Conservation (phyloP, 2,797 vertebrate genomes). For the Philypnodon macrostomus region DNA sequence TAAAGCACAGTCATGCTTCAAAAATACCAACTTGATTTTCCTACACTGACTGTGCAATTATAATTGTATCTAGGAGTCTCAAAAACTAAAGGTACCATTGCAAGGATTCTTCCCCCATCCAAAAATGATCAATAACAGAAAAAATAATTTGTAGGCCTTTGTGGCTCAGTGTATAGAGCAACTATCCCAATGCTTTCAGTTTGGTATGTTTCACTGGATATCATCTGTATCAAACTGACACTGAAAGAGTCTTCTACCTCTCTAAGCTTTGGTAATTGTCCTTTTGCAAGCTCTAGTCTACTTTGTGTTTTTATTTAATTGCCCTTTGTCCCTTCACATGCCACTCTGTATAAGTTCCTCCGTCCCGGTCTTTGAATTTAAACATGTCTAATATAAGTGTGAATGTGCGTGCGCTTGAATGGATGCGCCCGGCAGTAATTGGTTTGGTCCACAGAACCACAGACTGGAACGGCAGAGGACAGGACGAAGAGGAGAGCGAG, state of each 20-base stretch:
- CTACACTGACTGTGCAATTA: too few species aligned
- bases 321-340: slow-evolving; percentile 7
- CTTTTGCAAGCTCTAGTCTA: background rate
- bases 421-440: slow-evolving; percentile 57
- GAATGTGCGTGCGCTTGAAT: slow-evolving; percentile 31
- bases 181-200: too few species aligned
- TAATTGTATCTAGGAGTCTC: too few species aligned
- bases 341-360: slow-evolving; percentile 1
- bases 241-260: background rate
- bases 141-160: too few species aligned
- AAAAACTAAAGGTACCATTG: too few species aligned
- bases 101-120: too few species aligned
- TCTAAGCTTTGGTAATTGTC: background rate
- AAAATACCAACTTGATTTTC: too few species aligned
- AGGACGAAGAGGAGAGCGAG: slow-evolving; percentile 42
- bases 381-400: slow-evolving; percentile 30
- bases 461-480: slow-evolving; percentile 57
- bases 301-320: slow-evolving; percentile 5
- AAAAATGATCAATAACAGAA: too few species aligned
- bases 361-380: slow-evolving; percentile 13
- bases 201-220: too few species aligned
- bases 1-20: too few species aligned
- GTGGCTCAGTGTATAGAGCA: too few species aligned
- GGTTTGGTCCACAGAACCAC: slow-evolving; percentile 60
- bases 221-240: too few species aligned